Base-by-base conservation (phyloP, 2,113 vertebrate species). In the Hemibagrus wyckioides region DNA sequence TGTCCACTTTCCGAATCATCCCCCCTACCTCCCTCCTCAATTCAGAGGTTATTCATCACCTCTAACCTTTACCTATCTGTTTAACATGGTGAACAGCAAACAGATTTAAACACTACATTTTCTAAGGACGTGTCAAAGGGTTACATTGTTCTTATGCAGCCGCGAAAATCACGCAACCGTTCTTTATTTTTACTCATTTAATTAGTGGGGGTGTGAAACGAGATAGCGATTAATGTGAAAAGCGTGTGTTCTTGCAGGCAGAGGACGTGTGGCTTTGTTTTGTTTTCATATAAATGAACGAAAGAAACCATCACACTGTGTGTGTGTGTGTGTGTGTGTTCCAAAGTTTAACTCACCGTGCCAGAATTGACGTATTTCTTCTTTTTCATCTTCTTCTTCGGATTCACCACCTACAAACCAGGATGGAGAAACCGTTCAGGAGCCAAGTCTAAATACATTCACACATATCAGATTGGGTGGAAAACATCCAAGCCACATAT, bases 381-480 rank as follows among this genome's bases (percentile, higher is more conserved):
- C 93, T 99, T 99, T 96, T 99, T 99, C 96, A 98, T 97, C 95
- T 98, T 98, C 96, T 98, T 99, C 92, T 97, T 97, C 0, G 96
- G 96, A 92, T 98, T 98, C 89, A 98, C 94, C 90, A 98, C 97
- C 97, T 97, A 92, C 36, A 92, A 75, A 87, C 90, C 88, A 92
- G 71, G 80, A 86, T 65, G 33, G 17, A 79, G 6, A 88, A 30
- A 28, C 73, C 23, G 76, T 85, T 11, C 48, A 39, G 76, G 85
- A 88, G 71, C 4, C 33, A 85, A 71, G 76, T 80, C 41, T n/a
- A 80, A 76, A 59, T 30, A 30, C 33, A 61, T 28, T 88, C 19
- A 23, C 30, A 65, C 33, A 30, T n/a, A 83, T 86, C 9, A 82
- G 36, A 79, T 28, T 67, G 28, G 52, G 76, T 17, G n/a, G 67